Base-by-base conservation (phyloP, 2,113 vertebrate species). In the Stercorarius parasiticus region DNA sequence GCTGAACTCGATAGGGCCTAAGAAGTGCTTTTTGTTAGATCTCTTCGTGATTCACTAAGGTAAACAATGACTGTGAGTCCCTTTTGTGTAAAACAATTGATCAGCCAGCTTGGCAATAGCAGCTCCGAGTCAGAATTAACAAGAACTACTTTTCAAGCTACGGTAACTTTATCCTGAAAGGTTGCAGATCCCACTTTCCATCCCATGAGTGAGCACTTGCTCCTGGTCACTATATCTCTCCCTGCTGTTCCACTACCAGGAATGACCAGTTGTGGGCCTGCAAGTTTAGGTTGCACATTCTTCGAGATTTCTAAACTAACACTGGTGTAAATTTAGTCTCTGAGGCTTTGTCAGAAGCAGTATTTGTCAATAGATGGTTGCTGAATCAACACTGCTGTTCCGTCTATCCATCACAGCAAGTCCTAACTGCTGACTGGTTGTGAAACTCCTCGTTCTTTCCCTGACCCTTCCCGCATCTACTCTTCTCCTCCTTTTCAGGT, bases 81-180 rank as follows among this genome's bases (percentile, higher is more conserved):
- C 66, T 88, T 97, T 94, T 95, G 58, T 87, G 59, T 82, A 76
- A 84, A 94, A 91, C 88, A 50, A 25, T 62, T 90, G 92, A 94
- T 67, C 82, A 92, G 77, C 30, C 81, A 95, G 70, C 62, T 83
- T 91, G 78, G 81, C 93, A 88, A 23, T 87, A 93, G 65, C 50
- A 91, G 40, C 85, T 88, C 62, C 1, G 0, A 95, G 61, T 89
- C 84, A 61, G 59, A 93, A 87, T 86, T 86, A 94, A 90, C 40
- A 82, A 73, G 42, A 66, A 53, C 77, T 62, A 8, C 0, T 1
- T 84, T 94, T 93, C 55, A 76, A 67, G 49, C 83, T 61, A 9
- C 0, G 13, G 61, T 87, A 89, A 72, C 95, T 87, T 94, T 93
- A 79, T 80, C 81, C 61, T 61, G 34, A 65, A 94, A 45, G 62